Evolutionary conservation across 2,113 vertebrate genomes (phyloP).

Genomic region (Hippocampus barbouri): DNA sequence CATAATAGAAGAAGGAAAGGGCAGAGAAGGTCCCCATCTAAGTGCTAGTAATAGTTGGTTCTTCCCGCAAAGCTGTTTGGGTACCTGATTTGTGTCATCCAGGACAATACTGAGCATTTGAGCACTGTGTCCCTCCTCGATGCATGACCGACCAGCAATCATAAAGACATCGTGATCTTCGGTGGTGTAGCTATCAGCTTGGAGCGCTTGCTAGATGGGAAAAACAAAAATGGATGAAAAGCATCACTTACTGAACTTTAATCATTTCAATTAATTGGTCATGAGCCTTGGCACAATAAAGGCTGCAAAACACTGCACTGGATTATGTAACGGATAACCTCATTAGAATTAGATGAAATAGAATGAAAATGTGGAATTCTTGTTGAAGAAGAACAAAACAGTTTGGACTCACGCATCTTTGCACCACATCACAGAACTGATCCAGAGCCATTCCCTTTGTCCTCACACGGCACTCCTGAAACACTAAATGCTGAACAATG

Average conservation of each 20-base stretch:
- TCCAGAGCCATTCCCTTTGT: slow-evolving; percentile 80
- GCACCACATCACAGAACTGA: slow-evolving; percentile 85
- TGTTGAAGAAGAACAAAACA: background rate
- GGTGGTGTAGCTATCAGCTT: slow-evolving; percentile 79
- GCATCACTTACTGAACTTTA: background rate
- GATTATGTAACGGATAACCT: no score
- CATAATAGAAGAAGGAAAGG: background rate
- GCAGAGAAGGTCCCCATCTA: background rate
- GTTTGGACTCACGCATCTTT: slow-evolving; percentile 86
- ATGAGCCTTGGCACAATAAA: no score
- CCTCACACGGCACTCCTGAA: slow-evolving; percentile 14
- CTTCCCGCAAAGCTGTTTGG: background rate
- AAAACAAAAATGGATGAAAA: background rate
- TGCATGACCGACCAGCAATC: slow-evolving; percentile 79
- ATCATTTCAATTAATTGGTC: background rate
- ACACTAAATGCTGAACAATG: slow-evolving; percentile 5
- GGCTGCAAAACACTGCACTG: background rate
- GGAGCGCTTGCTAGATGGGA: slow-evolving; percentile 77
- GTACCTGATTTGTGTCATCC: slow-evolving; percentile 90
- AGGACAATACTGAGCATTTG: slow-evolving; percentile 85
- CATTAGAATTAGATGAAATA: background rate
- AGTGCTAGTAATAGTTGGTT: no score
- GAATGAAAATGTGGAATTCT: background rate
- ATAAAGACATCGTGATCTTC: slow-evolving; percentile 87
- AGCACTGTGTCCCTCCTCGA: slow-evolving; percentile 82